phyloP scores from a whole-genome alignment of 1,140 invertebrate genomes.

The Notospermus geniculatus region DNA sequence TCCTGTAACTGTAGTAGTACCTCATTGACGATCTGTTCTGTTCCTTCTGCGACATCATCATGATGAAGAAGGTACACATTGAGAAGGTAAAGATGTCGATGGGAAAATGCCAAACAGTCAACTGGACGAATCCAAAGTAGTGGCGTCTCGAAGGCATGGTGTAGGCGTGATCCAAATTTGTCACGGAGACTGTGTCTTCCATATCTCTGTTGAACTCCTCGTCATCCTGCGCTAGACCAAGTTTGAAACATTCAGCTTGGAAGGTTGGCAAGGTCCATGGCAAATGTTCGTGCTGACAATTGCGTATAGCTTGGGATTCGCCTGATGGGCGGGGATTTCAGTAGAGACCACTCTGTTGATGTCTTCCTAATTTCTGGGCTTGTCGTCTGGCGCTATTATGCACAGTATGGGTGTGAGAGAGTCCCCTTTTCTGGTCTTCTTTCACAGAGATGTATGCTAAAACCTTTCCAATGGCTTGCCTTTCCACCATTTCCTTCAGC shows the following conservation, averaged over 20 bases:
- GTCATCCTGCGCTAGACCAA: too few relatives aligned
- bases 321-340: slow-evolving; percentile 13
- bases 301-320: slow-evolving; percentile 12
- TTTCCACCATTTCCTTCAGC: slow-evolving; percentile 51
- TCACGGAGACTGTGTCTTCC: not conserved
- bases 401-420: slow-evolving; percentile 60
- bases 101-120: too few relatives aligned
- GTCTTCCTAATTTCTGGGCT: slow-evolving; percentile 12
- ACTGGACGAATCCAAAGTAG: too few relatives aligned
- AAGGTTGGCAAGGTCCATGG: slow-evolving; percentile 21
- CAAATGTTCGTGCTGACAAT: slow-evolving; percentile 21
- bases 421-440: slow-evolving; percentile 60
- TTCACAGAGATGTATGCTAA: slow-evolving; percentile 49
- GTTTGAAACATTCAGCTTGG: not conserved
- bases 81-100: too few relatives aligned
- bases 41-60: too few relatives aligned
- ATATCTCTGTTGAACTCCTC: not conserved
- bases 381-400: slow-evolving; percentile 35
- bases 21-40: too few relatives aligned
- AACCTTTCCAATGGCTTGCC: slow-evolving; percentile 45
- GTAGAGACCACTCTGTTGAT: slow-evolving; percentile 15
- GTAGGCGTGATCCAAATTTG: not conserved
- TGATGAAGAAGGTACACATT: too few relatives aligned
- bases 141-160: not conserved
- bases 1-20: too few relatives aligned